These are phyloP conservation scores for Nannobrachium achirus DNA, from an alignment of 2,113 vertebrate genomes.

Conservation along the genomic window DNA sequence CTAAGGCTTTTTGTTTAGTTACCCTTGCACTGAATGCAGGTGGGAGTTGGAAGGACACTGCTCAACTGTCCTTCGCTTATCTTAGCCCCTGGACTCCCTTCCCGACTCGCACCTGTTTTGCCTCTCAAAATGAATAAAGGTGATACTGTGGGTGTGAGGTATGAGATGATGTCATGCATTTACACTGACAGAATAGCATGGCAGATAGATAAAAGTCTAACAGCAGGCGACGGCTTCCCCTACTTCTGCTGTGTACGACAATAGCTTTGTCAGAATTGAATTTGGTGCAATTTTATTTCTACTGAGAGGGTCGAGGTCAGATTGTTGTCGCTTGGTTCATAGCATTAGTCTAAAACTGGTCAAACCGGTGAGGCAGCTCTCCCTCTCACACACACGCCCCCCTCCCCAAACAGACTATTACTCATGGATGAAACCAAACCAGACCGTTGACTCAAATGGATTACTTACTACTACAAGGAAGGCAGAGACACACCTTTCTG, in stretches of 20 bases:
- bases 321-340: slow-evolving; percentile 14
- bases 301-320: neutral
- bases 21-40: slow-evolving; percentile 37
- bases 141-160: neutral
- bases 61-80: slow-evolving; percentile 27
- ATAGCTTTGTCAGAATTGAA: neutral
- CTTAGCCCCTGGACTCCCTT: neutral
- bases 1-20: slow-evolving; percentile 64
- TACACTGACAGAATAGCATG: neutral
- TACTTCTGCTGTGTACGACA: neutral
- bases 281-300: neutral
- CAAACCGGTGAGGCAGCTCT: slow-evolving; percentile 61
- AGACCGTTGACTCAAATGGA: slow-evolving; percentile 55
- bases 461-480: slow-evolving; percentile 46
- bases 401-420: slow-evolving; percentile 35
- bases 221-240: neutral
- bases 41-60: slow-evolving; percentile 44
- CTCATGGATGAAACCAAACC: slow-evolving; percentile 55
- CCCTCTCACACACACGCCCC: slow-evolving; percentile 1
- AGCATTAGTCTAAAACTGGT: slow-evolving; percentile 46
- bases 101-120: neutral
- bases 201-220: neutral
- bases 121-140: slow-evolving; percentile 14
- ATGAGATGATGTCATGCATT: neutral
- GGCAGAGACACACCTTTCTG: slow-evolving; percentile 64